Conservation (phyloP, 2,113 vertebrate species). For the Mormyrus lacerda region DNA sequence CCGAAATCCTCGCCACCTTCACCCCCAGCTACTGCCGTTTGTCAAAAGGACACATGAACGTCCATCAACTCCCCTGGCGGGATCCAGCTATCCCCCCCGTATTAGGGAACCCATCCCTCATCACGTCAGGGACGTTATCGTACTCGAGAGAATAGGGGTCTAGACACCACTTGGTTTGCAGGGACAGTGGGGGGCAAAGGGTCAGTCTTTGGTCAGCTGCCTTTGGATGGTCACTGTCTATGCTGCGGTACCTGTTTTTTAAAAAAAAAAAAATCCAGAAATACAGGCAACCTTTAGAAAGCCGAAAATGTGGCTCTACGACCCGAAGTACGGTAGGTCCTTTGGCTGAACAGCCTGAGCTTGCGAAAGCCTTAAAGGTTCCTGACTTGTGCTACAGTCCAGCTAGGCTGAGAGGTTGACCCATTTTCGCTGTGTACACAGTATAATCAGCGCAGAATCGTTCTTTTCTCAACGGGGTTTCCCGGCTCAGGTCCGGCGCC, state of each 20-base stretch:
- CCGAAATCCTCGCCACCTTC: not conserved
- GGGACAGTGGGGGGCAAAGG: not conserved
- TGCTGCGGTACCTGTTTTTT: not conserved
- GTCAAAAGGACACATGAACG: not conserved
- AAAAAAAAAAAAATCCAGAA: not conserved
- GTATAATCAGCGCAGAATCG: not conserved
- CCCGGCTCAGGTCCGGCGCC: slow-evolving; percentile 77
- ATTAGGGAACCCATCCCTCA: not conserved
- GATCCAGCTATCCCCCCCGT: not conserved
- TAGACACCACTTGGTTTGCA: not conserved
- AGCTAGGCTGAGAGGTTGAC: not conserved
- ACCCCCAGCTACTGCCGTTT: not conserved
- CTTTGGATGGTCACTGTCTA: not conserved
- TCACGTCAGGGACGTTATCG: not conserved
- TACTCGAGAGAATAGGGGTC: not conserved
- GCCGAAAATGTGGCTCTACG: not conserved
- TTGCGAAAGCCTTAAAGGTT: not conserved
- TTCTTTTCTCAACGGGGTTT: not conserved
- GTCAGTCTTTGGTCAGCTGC: not conserved
- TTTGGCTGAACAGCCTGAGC: not conserved
- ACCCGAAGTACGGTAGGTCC: not conserved
- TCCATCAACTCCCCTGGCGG: not conserved
- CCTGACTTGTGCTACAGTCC: not conserved
- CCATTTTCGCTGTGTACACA: not conserved
- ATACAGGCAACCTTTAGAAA: not conserved